phyloP scores from a whole-genome alignment of 2,888 invertebrate species.

The Pandemis corylana region DNA sequence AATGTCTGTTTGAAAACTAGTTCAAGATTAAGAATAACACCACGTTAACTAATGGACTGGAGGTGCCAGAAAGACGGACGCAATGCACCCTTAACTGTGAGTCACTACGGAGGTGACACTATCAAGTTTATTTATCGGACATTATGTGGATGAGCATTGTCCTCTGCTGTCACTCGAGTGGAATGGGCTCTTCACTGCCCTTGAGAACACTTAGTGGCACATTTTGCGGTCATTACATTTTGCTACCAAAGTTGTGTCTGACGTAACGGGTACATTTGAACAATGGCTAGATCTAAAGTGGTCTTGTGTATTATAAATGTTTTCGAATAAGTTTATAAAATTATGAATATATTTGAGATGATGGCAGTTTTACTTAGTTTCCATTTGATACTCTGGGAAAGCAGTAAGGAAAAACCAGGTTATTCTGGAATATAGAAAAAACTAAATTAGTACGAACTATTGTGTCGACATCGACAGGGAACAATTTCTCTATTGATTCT shows the following conservation, averaged over 20 bases:
- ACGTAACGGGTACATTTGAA: neutral
- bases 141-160: slow-evolving; percentile 17
- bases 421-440: too few relatives aligned
- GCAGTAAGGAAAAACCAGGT: too few relatives aligned
- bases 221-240: neutral
- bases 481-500: too few relatives aligned
- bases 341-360: too few relatives aligned
- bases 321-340: too few relatives aligned
- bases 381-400: too few relatives aligned
- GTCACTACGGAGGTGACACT: slow-evolving; percentile 31
- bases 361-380: too few relatives aligned
- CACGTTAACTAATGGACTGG: neutral
- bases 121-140: slow-evolving; percentile 37
- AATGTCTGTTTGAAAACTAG: too few relatives aligned
- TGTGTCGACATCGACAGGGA: too few relatives aligned
- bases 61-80: slow-evolving; percentile 12
- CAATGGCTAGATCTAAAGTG: neutral
- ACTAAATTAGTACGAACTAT: too few relatives aligned
- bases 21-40: neutral
- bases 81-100: neutral
- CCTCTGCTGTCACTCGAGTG: slow-evolving; percentile 13
- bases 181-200: neutral
- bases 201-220: slow-evolving; percentile 4
- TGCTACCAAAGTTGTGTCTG: neutral
- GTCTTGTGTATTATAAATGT: too few relatives aligned